Base-by-base conservation (phyloP, 2,888 invertebrate species). In the Globia sparganii region DNA sequence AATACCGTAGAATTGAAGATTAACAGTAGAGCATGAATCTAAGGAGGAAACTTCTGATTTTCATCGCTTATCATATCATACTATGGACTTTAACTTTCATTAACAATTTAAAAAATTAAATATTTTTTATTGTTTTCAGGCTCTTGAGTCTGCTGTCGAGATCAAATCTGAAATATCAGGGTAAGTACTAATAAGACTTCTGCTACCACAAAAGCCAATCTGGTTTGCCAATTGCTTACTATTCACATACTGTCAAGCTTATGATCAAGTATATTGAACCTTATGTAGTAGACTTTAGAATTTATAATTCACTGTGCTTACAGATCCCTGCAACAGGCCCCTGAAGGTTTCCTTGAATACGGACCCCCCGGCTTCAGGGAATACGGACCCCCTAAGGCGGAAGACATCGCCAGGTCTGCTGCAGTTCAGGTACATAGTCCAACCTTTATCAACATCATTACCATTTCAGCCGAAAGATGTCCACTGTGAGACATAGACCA, bases 291-390 rank as follows among this genome's bases (percentile, higher is more conserved):
- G 25, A 2, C 2, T 13, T 25, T 40, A 56, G 0, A 69, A 34
- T 65, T 15, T 0, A 28, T 18, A n/a, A 46, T 61, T n/a, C 0
- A 31, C 9, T 70, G 28, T 74, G n/a, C 72, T 81, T 77, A 15
- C 86, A 95, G 95, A 68, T 87, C 91, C 1, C 68, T 88, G 56
- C 91, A 90, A 58, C 90, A 92, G 76, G 90, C 84, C 2, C 96
- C 95, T 0, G 95, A 94, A 90, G 96, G 95, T 3, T 96, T 97
- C 84, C 86, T 96, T 2, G 96, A 97, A 81, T 97, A 97, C 71
- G 96, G 96, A 31, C 96, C 96, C 25, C 96, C 96, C 4, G 96
- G 96, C 15, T 96, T 96, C 89, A 94, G 89, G 81, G 96, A 96
- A 72, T 96, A 96, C 74, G 96, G 96, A 80, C 96, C 96, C 4